A percentile compares a stretch with the other conserved stretches of the same genome.
These are phyloP conservation scores for Colius striatus DNA, from an alignment of 2,113 vertebrate species.

Conservation along the genomic window DNA sequence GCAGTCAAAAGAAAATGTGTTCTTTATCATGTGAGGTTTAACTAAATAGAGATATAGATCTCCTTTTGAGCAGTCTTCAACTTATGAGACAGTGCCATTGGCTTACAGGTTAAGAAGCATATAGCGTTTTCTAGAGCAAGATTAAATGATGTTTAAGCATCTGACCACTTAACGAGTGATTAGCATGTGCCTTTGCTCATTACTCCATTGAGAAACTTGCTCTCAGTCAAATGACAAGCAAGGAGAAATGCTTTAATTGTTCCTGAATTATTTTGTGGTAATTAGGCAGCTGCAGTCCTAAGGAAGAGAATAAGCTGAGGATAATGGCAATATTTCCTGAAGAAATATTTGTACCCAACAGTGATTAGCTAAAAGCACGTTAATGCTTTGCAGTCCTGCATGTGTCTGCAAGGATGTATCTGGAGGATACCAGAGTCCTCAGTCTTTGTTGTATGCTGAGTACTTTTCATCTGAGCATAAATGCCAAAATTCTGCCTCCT, in stretches of 20 bases:
- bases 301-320: not conserved
- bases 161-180: constrained; percentile 3
- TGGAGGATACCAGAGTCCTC: not conserved
- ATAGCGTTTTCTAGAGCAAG: constrained; percentile 1
- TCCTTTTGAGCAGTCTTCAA: not conserved
- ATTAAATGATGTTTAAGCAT: constrained; percentile 29
- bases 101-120: not conserved
- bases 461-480: not conserved
- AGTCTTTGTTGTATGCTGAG: not conserved
- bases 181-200: constrained; percentile 3
- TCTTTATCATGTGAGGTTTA: accelerated
- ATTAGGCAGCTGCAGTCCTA: constrained; percentile 18
- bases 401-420: not conserved
- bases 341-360: not conserved
- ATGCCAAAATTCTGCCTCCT: not conserved
- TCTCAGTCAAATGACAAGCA: constrained; percentile 27
- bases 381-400: not conserved
- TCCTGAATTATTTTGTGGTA: constrained; percentile 24
- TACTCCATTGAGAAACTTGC: constrained; percentile 11
- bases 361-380: not conserved
- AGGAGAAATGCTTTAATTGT: constrained; percentile 41
- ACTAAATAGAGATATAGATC: not conserved
- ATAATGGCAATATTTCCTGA: not conserved
- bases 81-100: not conserved
- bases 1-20: not conserved